Evolutionary conservation across 2,797 vertebrate genomes (phyloP).

Genomic region (Schizopygopsis malacanthus): DNA sequence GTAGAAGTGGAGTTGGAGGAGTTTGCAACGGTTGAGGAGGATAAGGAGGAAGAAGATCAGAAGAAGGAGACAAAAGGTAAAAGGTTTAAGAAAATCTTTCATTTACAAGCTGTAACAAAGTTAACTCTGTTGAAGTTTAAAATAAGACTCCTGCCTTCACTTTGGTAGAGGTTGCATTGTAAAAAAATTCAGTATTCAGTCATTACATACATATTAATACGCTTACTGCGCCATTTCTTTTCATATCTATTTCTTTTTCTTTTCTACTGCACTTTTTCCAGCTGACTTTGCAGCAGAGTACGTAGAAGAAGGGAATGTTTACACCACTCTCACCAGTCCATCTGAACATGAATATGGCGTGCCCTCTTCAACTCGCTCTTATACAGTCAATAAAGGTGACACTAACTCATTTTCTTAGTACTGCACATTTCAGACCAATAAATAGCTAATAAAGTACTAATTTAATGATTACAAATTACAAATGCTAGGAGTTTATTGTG

Average conservation of each 20-base stretch:
- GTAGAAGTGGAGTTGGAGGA: conserved; percentile 73
- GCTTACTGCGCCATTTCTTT: neutral
- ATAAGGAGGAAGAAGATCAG: neutral
- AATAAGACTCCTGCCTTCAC: neutral
- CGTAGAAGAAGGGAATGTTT: conserved; percentile 54
- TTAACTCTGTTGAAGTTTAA: neutral
- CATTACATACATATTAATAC: neutral
- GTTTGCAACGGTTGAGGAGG: neutral
- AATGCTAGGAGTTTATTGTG: neutral
- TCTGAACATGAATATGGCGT: conserved; percentile 71
- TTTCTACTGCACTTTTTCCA: conserved; percentile 19
- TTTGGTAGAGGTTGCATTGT: neutral
- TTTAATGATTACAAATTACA: neutral
- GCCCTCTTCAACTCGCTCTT: neutral
- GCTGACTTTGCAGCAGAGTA: neutral
- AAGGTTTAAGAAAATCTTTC: neutral
- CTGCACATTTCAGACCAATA: neutral
- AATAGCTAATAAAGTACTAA: neutral
- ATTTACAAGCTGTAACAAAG: neutral
- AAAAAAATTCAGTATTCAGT: neutral
- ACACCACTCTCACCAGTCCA: conserved; percentile 58
- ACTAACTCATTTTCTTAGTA: neutral
- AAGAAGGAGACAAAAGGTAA: conserved; percentile 56
- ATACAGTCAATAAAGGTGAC: conserved; percentile 33
- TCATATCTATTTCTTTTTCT: neutral